A percentile compares a stretch with the other conserved stretches of the same genome.
phyloP scores from a whole-genome alignment of 2,888 invertebrate genomes.

The Lomographa bimaculata region DNA sequence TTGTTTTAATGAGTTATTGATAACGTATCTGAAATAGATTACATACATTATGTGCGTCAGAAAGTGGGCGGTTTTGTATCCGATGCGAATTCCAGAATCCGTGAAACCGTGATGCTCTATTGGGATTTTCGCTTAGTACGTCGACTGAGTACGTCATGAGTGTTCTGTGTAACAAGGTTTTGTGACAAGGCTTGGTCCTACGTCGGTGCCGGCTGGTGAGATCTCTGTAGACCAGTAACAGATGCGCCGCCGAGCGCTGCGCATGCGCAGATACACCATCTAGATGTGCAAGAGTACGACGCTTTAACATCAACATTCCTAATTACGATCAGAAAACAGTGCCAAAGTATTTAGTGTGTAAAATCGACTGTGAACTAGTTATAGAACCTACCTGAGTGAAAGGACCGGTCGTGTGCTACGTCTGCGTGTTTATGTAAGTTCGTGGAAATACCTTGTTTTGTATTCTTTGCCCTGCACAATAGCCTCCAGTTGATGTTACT shows the following conservation, averaged over 20 bases:
- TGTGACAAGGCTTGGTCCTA: constrained; percentile 34
- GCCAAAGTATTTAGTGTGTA: constrained; percentile 54
- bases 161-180: too few relatives aligned
- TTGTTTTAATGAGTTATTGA: constrained; percentile 7
- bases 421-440: constrained; percentile 63
- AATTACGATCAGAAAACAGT: constrained; percentile 44
- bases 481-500: constrained; percentile 12
- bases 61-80: constrained; percentile 37
- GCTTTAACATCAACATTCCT: constrained; percentile 23
- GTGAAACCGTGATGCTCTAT: constrained; percentile 1
- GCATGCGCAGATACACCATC: constrained; percentile 57
- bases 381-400: constrained; percentile 43
- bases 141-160: too few relatives aligned
- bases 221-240: constrained; percentile 50
- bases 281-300: constrained; percentile 33
- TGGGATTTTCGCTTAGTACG: constrained; percentile 13
- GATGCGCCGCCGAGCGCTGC: constrained; percentile 68
- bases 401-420: constrained; percentile 40
- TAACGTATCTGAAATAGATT: constrained; percentile 28
- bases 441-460: constrained; percentile 46
- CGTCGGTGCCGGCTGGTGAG: constrained; percentile 26
- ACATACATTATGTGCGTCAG: constrained; percentile 8
- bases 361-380: constrained; percentile 44
- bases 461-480: constrained; percentile 32
- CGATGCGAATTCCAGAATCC: constrained; percentile 10